A percentile compares a stretch with the other conserved stretches of the same genome.
phyloP scores from a whole-genome alignment of 2,888 invertebrate species.

The Temnothorax rugatulus region DNA sequence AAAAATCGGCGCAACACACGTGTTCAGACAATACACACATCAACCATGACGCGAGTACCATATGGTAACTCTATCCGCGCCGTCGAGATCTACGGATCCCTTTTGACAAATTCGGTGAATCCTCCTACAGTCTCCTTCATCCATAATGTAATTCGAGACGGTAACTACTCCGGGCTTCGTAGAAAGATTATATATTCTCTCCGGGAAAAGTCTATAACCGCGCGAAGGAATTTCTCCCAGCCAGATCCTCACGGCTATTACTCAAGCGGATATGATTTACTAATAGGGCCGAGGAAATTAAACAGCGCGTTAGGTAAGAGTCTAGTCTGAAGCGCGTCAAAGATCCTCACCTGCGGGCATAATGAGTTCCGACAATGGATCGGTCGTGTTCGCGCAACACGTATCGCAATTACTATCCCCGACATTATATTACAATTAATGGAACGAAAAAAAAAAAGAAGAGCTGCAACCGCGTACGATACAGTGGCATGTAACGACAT shows the following conservation, averaged over 20 bases:
- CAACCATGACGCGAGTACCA: constrained; percentile 36
- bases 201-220: constrained; percentile 61
- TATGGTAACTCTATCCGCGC: constrained; percentile 68
- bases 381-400: background rate
- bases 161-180: constrained; percentile 69
- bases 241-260: constrained; percentile 62
- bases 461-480: background rate
- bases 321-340: constrained; percentile 27
- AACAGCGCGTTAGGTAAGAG: constrained; percentile 59
- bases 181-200: constrained; percentile 68
- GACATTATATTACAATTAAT: constrained; percentile 39
- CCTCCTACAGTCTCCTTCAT: constrained; percentile 71
- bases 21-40: constrained; percentile 64
- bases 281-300: constrained; percentile 67
- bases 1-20: constrained; percentile 56
- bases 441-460: background rate
- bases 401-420: constrained; percentile 1
- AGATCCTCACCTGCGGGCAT: constrained; percentile 39
- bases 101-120: constrained; percentile 74
- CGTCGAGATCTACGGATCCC: constrained; percentile 63
- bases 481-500: constrained; percentile 40
- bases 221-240: constrained; percentile 52
- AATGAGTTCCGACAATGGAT: constrained; percentile 31
- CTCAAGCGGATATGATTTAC: constrained; percentile 72
- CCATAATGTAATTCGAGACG: constrained; percentile 77